These are phyloP conservation scores for Formicarius rufipectus DNA, from an alignment of 2,113 vertebrate genomes.

Conservation along the genomic window DNA sequence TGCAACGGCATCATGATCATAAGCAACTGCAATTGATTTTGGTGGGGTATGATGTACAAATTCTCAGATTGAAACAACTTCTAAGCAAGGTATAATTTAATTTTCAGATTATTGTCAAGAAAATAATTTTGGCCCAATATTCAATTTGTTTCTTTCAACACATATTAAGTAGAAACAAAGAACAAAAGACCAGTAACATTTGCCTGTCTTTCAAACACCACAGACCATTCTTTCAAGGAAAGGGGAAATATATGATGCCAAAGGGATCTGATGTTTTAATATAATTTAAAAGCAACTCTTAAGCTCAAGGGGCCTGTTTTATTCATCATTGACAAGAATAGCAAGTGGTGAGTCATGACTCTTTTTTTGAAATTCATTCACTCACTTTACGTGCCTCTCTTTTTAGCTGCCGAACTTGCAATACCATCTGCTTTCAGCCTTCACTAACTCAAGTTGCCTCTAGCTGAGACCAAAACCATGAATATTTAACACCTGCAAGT, in stretches of 20 bases:
- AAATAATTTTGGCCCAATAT: not conserved
- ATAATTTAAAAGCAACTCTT: not conserved
- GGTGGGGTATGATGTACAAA: not conserved
- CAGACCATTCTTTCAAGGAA: not conserved
- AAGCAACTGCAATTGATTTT: not conserved
- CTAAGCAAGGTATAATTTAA: not conserved
- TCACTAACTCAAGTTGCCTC: not conserved
- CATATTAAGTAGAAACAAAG: not conserved
- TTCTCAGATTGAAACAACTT: not conserved
- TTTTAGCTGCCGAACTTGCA: not conserved
- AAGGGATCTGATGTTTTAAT: not conserved
- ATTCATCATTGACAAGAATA: slow-evolving; percentile 36
- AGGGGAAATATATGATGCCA: not conserved
- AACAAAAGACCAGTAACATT: not conserved
- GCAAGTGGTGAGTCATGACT: slow-evolving; percentile 37
- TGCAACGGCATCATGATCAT: not conserved
- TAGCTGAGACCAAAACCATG: not conserved
- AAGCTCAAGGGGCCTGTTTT: slow-evolving; percentile 14
- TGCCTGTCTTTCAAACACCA: not conserved
- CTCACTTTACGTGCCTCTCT: not conserved
- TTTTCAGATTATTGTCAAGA: not conserved
- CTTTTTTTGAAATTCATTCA: slow-evolving; percentile 27
- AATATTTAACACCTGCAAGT: slow-evolving; percentile 30
- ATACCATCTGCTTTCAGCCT: slow-evolving; percentile 36
- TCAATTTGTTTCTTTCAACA: not conserved